These are phyloP conservation scores for Lophotis ruficrista DNA, from an alignment of 2,113 vertebrate species.

Conservation along the genomic window DNA sequence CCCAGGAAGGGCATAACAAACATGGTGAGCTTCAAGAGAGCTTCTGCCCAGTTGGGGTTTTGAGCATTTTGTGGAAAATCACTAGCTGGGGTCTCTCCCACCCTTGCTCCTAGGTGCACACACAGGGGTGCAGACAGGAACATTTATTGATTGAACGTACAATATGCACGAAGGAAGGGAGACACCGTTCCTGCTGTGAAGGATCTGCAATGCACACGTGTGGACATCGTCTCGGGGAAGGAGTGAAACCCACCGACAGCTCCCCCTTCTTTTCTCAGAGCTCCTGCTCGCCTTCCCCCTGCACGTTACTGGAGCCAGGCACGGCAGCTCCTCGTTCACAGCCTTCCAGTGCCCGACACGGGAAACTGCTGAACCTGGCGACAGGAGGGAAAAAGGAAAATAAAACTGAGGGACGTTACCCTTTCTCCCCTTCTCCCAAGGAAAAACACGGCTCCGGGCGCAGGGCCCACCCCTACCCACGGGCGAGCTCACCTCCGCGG, in stretches of 20 bases:
- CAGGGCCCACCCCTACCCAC: neutral
- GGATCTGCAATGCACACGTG: neutral
- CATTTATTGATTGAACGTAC: neutral
- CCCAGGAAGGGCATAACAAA: neutral
- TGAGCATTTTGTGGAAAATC: neutral
- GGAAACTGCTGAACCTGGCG: neutral
- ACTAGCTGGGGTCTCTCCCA: neutral
- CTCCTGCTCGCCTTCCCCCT: neutral
- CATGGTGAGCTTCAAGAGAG: neutral
- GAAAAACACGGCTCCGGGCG: neutral
- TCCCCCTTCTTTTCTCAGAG: neutral
- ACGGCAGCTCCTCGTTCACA: neutral
- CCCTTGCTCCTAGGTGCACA: neutral
- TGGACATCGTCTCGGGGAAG: neutral
- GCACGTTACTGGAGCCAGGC: neutral
- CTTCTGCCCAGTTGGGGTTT: neutral
- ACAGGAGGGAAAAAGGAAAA: neutral
- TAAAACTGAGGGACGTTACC: neutral
- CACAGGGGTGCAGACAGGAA: rapidly evolving
- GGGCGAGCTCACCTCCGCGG: neutral
- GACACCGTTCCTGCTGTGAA: neutral
- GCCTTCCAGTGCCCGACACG: neutral
- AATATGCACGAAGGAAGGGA: neutral
- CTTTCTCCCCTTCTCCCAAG: neutral
- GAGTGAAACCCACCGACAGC: neutral